These are phyloP conservation scores for Macquaria australasica DNA, from an alignment of 2,113 vertebrate species.

Conservation along the genomic window DNA sequence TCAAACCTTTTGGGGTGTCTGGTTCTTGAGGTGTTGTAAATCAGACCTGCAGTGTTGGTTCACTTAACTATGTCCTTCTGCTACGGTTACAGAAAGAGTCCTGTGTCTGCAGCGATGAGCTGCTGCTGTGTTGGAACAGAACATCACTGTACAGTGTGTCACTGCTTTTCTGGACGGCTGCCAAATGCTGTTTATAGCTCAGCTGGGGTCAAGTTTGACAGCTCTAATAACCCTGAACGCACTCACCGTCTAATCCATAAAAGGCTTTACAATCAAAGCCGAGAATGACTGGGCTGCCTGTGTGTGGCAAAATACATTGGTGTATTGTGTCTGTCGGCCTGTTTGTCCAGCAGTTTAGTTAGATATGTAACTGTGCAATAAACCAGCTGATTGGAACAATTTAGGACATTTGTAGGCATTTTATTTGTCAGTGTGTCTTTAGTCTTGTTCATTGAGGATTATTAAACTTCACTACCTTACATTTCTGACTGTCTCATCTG, in stretches of 20 bases:
- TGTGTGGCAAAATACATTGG: conserved; percentile 12
- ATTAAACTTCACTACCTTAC: background rate
- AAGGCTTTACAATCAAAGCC: conserved; percentile 72
- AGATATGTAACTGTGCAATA: background rate
- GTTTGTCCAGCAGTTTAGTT: background rate
- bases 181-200: conserved; percentile 74
- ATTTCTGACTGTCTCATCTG: background rate
- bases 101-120: conserved; percentile 31
- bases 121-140: conserved; percentile 31
- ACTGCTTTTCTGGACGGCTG: conserved; percentile 53
- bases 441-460: background rate
- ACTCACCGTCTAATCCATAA: conserved; percentile 74
- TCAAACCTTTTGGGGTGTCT: conserved; percentile 9
- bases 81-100: conserved; percentile 10
- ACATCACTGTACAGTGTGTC: conserved; percentile 64
- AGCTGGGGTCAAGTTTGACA: conserved; percentile 75
- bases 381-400: background rate
- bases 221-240: conserved; percentile 71
- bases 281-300: conserved; percentile 34
- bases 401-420: background rate
- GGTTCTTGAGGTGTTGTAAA: conserved; percentile 43
- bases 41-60: conserved; percentile 25
- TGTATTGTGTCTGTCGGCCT: conserved; percentile 14
- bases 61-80: background rate
- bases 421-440: background rate